Base-by-base conservation (phyloP, 2,797 vertebrate genomes). In the Phoebastria nigripes region DNA sequence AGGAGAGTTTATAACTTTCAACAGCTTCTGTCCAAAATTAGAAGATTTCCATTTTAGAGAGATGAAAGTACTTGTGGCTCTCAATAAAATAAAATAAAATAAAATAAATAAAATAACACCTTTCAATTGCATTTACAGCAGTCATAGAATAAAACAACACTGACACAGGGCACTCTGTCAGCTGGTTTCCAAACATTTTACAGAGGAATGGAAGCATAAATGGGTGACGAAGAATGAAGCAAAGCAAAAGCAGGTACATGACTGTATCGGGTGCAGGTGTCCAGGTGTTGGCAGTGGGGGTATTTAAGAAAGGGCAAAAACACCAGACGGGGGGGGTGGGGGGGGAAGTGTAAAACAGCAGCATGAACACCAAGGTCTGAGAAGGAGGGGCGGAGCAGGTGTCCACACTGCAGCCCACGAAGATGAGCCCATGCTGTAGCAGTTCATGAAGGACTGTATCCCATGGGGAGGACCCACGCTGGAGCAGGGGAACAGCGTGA, bases 341-440 rank as follows among this genome's bases (percentile, higher is more conserved):
- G 35, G 35, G 35, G 35, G 35, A 35, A 12, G 5, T 11, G 3
- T 37, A 55, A 83, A 89, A 29, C 6, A 73, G 22, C 11, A 46
- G 22, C 29, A 25, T 15, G 37, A 37, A 65, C 28, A 35, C 4
- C 18, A 51, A 79, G 10, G 3, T 58, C 2, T 4, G 47, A 46
- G 35, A 29, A 8, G 6, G 31, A 70, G 12, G 12, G 20, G 12
- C 1, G 5, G 35, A 63, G 11, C 35, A 76, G 9, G 4, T 29
- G 5, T 21, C 4, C 2, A 0, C 6, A 11, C 37, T 51, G 28
- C 15, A 51, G 14, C 5, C 16, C 8, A 1, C 37, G 13, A 47
- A 54, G 15, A 37, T 3, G 2, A 66, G 4, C 21, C 19, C 22
- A 11, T 1, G 3, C 4, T 39, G 12, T 7, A 37, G 63, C 21